phyloP scores from a whole-genome alignment of 2,888 invertebrate genomes.

The Schizotus pectinicornis region DNA sequence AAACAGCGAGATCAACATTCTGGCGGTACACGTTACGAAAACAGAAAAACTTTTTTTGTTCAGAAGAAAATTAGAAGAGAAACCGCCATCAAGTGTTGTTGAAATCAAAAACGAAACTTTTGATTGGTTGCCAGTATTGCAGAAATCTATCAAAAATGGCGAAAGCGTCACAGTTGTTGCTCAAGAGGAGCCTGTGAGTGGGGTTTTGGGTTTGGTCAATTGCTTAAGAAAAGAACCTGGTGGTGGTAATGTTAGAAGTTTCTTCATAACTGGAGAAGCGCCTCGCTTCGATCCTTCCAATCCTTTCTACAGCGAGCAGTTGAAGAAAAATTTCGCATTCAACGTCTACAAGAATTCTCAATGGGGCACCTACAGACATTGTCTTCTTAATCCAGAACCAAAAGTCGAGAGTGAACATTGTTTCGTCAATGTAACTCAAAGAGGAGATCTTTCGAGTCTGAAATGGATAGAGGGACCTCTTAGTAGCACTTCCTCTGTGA shows the following conservation, averaged over 20 bases:
- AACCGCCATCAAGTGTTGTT: slow-evolving; percentile 60
- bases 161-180: slow-evolving; percentile 64
- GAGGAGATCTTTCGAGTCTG: slow-evolving; percentile 87
- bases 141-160: slow-evolving; percentile 46
- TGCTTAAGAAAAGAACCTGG: slow-evolving; percentile 70
- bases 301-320: slow-evolving; percentile 67
- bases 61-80: background rate
- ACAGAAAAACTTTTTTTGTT: slow-evolving; percentile 13
- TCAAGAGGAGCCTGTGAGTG: slow-evolving; percentile 73
- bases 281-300: slow-evolving; percentile 66
- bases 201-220: slow-evolving; percentile 79
- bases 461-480: slow-evolving; percentile 80
- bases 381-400: slow-evolving; percentile 65
- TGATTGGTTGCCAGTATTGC: slow-evolving; percentile 62
- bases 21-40: background rate
- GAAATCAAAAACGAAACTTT: slow-evolving; percentile 58
- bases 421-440: slow-evolving; percentile 75
- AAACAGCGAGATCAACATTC: background rate
- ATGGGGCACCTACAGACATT: slow-evolving; percentile 80
- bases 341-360: slow-evolving; percentile 73
- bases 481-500: slow-evolving; percentile 37
- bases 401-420: slow-evolving; percentile 68
- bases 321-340: slow-evolving; percentile 75
- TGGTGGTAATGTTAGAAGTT: slow-evolving; percentile 53
- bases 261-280: slow-evolving; percentile 69